Percentiles rank a stretch among this genome's conserved stretches.
Evolutionary conservation across 2,113 vertebrate genomes (phyloP).

Genomic region (Rostratula benghalensis): DNA sequence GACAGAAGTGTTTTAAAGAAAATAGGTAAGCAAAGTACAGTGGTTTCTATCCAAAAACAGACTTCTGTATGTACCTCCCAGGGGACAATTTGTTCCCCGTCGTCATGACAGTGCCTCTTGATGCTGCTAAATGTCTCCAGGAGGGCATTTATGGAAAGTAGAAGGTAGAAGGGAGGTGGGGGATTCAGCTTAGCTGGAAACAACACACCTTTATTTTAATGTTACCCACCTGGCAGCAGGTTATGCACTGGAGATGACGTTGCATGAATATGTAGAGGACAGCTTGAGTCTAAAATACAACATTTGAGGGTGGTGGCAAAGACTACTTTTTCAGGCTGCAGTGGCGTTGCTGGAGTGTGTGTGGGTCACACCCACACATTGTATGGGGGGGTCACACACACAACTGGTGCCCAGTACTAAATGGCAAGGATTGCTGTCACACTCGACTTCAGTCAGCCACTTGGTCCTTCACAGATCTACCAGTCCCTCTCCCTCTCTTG

Average conservation of each 20-base stretch:
- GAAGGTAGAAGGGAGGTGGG: background rate
- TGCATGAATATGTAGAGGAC: background rate
- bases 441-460: rapidly evolving
- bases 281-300: background rate
- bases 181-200: background rate
- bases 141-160: background rate
- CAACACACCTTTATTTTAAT: background rate
- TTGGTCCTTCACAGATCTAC: background rate
- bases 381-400: background rate
- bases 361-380: no score
- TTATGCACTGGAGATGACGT: background rate
- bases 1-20: background rate
- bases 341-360: background rate
- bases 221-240: rapidly evolving
- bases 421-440: rapidly evolving
- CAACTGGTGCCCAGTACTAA: background rate
- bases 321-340: background rate
- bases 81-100: background rate
- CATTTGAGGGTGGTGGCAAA: rapidly evolving
- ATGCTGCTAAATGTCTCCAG: background rate
- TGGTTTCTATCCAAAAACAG: background rate
- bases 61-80: background rate
- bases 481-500: rapidly evolving
- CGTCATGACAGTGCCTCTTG: background rate
- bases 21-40: rapidly evolving